Base-by-base conservation (phyloP, 2,113 vertebrate species). In the Rhabdomys dilectus region DNA sequence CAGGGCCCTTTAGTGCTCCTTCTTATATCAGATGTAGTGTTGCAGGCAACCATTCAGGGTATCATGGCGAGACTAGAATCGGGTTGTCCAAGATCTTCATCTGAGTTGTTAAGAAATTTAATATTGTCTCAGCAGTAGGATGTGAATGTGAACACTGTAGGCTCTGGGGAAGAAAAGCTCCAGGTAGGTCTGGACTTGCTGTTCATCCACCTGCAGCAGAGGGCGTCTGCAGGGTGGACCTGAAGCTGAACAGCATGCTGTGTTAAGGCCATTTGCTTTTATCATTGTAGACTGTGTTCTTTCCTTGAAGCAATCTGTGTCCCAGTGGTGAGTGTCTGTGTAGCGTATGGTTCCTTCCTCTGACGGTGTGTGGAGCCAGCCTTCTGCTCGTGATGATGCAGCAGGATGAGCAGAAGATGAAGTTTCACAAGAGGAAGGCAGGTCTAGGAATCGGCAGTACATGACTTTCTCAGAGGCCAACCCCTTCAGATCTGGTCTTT, bases 341-440 rank as follows among this genome's bases (percentile, higher is more conserved):
- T 82, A 36, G 21, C 39, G 21, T 76, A 26, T 12, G 0, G n/a
- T 84, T 34, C 21, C 36, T 42, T 36, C 13, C 31, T 45, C 36
- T 77, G 36, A 60, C 77, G 39, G 19, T 1, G 0, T 80, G 64
- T 53, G 45, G 86, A 88, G 88, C 53, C 64, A 66, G 70, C 39
- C 48, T 93, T 56, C 88, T 78, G 1, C 62, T 93, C 36, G 96
- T 42, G 29, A 13, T 0, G 1, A 72, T 39, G 53, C 45, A 51
- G 26, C 84, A 62, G 53, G 51, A 70, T 0, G 3, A 45, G 75
- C 64, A 72, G n/a, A 89, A 64, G 96, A 88, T 19, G 58, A 53
- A 53, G 88, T 82, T 97, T 93, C 98, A 95, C 93, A 95, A 89
- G 97, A 97, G 86, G 76, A 96, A 97, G 93, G 92, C 82, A 95